These are phyloP conservation scores for Petromus typicus DNA, from an alignment of 2,113 vertebrate genomes.

Conservation along the genomic window DNA sequence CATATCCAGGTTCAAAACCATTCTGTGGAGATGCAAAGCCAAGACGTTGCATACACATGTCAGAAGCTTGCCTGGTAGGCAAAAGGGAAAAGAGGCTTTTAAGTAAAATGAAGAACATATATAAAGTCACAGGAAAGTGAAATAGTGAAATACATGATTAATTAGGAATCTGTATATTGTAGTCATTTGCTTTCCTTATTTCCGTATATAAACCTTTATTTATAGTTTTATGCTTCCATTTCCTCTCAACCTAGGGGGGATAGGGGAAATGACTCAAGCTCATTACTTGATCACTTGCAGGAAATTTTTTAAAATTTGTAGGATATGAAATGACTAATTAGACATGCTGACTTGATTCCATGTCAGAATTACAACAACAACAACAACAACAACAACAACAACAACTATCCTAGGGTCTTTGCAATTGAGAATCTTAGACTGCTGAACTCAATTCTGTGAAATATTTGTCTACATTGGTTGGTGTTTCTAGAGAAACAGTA, in stretches of 20 bases:
- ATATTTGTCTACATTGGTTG: neutral
- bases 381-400: neutral
- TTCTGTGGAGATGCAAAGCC: neutral
- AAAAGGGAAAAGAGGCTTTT: neutral
- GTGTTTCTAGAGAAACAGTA: too few species aligned
- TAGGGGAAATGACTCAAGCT: neutral
- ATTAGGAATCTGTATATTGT: neutral
- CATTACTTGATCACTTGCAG: neutral
- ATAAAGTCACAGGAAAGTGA: neutral
- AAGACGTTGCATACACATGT: neutral
- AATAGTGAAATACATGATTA: neutral
- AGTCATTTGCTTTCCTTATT: constrained; percentile 19
- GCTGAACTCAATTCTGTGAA: neutral
- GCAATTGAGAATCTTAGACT: neutral
- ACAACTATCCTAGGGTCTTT: neutral
- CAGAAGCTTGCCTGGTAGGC: neutral
- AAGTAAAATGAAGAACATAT: neutral
- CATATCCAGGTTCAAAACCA: neutral
- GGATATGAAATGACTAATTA: neutral
- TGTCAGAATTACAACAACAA: neutral
- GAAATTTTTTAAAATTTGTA: neutral
- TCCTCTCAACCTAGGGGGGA: neutral
- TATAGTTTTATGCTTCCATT: neutral
- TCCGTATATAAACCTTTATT: neutral
- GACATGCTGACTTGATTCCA: neutral